Evolutionary conservation across 2,113 vertebrate species (phyloP).

Genomic region (Gavia stellata): DNA sequence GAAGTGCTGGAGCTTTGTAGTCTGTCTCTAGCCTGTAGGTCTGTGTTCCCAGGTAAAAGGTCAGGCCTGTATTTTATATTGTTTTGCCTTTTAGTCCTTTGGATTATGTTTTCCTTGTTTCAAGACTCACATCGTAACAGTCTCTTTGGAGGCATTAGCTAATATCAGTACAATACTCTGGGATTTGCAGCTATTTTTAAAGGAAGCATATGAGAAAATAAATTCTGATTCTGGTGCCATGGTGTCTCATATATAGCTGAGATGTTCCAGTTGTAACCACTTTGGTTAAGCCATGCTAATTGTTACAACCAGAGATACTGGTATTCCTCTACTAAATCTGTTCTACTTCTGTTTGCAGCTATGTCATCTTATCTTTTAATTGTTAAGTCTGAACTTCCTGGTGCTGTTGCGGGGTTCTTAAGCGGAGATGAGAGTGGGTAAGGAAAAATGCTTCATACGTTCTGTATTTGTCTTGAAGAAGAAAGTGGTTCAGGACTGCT

Average conservation of each 20-base stretch:
- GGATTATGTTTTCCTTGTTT: background rate
- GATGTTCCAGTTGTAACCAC: background rate
- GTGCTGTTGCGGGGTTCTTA: conserved; percentile 80
- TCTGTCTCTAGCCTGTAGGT: background rate
- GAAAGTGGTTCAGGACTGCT: background rate
- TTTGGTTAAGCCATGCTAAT: background rate
- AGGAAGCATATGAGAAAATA: background rate
- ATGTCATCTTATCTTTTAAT: conserved; percentile 96
- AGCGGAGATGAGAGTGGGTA: conserved; percentile 76
- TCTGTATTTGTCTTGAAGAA: background rate
- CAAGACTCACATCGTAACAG: background rate
- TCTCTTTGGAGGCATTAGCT: background rate
- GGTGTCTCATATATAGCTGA: background rate
- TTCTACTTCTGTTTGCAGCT: conserved; percentile 75
- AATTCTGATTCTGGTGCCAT: background rate
- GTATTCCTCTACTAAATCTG: conserved; percentile 41
- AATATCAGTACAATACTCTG: background rate
- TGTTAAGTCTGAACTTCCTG: conserved; percentile 92
- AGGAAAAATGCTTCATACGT: conserved; percentile 32
- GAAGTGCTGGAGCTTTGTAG: background rate
- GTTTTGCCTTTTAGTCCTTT: background rate
- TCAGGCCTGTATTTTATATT: background rate
- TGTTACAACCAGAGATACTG: background rate
- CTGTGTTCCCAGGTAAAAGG: background rate
- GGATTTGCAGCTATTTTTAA: background rate